Evolutionary conservation across 2,888 invertebrate genomes (phyloP), one percentile per base, ranked within the genome.

Genomic region (Germaria angustata): DNA sequence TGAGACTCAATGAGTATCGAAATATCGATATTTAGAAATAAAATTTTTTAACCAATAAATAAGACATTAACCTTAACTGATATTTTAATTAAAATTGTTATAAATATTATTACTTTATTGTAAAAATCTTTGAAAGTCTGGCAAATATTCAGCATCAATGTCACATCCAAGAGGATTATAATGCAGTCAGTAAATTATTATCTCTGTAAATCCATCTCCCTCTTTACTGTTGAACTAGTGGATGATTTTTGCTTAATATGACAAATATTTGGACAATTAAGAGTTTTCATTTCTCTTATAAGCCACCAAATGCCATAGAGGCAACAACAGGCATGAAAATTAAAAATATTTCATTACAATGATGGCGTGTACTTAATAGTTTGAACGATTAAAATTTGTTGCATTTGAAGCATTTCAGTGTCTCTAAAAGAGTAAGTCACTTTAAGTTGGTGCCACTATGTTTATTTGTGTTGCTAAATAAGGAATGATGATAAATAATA

Each of bases 361-460:
- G 44, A 39, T 76, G 24, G 32, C 15, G 7, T 49, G 49, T 59
- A 68, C 68, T 51, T 34, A 51, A 76, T 59, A 59, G 49, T 51
- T 32, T 9, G 59, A 61, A 77, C 68, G 68, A 76, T 76, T 76
- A 76, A 76, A 68, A 68, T 68, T 39, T 11, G 36, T 78, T 63
- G 63, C 63, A 63, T 77, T 77, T 61, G 32, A 68, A 13, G 20
- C 49, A 51, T 53, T 15, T 22, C 39, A n/a, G 39, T 36, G 32
- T 9, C 46, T 49, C 11, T 22, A 46, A 57, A 66, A 46, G 22
- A 17, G 49, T 36, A 20, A 36, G n/a, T 32, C n/a, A 13, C 15
- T 39, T 51, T 41, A 51, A 41, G n/a, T 20, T 41, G 32, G 1
- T 34, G 28, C 8, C 39, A 51, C 24, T 36, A 66, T 2, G 28